Percentiles rank a stretch among this genome's conserved stretches.
phyloP scores from a whole-genome alignment of 2,888 invertebrate species.

The Drosophila longiperda region DNA sequence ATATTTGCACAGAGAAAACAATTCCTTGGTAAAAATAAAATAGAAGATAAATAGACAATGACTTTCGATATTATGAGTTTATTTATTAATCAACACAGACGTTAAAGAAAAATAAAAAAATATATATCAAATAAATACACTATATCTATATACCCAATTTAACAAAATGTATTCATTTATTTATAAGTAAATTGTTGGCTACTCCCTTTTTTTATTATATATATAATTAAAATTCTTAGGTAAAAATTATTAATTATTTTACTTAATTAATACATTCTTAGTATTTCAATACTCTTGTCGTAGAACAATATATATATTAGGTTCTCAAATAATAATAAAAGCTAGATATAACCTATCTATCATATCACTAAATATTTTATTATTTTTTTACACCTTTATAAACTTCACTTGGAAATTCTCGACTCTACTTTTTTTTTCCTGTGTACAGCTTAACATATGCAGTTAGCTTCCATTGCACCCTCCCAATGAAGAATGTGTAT shows the following conservation, averaged over 20 bases:
- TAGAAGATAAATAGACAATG: not conserved
- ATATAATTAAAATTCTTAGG: no score
- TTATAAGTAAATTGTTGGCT: no score
- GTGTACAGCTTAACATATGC: conserved; percentile 33
- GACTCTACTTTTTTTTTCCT: not conserved
- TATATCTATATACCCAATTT: no score
- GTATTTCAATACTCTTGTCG: no score
- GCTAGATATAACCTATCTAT: no score
- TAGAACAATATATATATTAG: no score
- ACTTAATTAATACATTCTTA: no score
- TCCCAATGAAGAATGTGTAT: not conserved
- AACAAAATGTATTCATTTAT: no score
- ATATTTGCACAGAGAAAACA: conserved; percentile 27
- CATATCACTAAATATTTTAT: not conserved
- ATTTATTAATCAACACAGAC: not conserved
- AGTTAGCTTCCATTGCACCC: not conserved
- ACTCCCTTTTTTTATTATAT: no score
- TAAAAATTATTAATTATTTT: no score
- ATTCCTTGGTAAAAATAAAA: not conserved
- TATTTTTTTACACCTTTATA: not conserved
- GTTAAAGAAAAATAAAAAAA: not conserved
- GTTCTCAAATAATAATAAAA: not conserved
- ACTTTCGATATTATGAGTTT: not conserved
- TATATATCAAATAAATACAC: not conserved
- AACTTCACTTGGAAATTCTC: not conserved